phyloP scores from a whole-genome alignment of 2,113 vertebrate genomes.

The Aphyosemion australe region DNA sequence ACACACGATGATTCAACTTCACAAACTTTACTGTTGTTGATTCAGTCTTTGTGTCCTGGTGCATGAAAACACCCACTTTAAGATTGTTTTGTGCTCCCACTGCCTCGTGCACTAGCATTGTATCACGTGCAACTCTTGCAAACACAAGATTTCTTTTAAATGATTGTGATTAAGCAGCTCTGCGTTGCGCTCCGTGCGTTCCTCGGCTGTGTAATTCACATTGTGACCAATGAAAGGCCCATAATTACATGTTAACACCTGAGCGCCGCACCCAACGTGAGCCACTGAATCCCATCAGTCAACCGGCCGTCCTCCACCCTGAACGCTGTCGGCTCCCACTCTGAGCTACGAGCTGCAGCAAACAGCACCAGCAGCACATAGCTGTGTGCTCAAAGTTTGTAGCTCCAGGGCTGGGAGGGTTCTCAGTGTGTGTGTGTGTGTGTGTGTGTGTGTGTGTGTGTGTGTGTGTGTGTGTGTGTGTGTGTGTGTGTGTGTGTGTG shows the following conservation, averaged over 20 bases:
- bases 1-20: too few relatives aligned
- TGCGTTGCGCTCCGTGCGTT: constrained; percentile 43
- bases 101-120: constrained; percentile 1
- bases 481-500: constrained; percentile 22
- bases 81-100: constrained; percentile 9
- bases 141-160: constrained; percentile 57
- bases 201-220: constrained; percentile 66
- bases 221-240: constrained; percentile 78
- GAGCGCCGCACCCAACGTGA: constrained; percentile 74
- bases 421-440: constrained; percentile 20
- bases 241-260: constrained; percentile 80
- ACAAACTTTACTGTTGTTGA: neutral
- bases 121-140: constrained; percentile 48
- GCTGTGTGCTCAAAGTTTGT: constrained; percentile 71
- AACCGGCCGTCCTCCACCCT: constrained; percentile 68
- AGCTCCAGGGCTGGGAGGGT: constrained; percentile 78
- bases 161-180: constrained; percentile 56
- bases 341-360: constrained; percentile 63
- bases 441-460: constrained; percentile 23
- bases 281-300: constrained; percentile 77
- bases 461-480: constrained; percentile 9
- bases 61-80: neutral
- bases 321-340: constrained; percentile 58
- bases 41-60: neutral
- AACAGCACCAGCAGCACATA: constrained; percentile 66